Conservation (phyloP, 2,888 invertebrate species). For the Eudemis profundana region DNA sequence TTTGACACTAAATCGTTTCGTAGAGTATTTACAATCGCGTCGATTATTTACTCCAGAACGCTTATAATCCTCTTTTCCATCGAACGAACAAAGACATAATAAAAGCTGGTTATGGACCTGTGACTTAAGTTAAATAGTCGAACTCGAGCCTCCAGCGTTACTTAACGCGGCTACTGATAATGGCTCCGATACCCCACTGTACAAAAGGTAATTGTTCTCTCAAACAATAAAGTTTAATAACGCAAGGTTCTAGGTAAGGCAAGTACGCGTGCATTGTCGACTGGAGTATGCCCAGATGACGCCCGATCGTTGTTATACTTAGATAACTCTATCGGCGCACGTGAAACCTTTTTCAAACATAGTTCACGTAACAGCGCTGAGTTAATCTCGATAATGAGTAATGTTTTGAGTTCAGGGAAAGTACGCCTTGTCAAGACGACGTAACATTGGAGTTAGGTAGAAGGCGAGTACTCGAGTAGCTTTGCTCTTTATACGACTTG, state of each 20-base stretch:
- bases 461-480: no score
- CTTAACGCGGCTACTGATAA: slow-evolving; percentile 77
- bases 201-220: slow-evolving; percentile 85
- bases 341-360: slow-evolving; percentile 44
- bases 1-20: no score
- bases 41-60: no score
- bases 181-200: slow-evolving; percentile 72
- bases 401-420: slow-evolving; percentile 28
- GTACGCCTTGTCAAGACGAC: no score
- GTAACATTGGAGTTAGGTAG: no score
- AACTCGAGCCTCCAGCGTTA: slow-evolving; percentile 74
- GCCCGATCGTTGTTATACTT: slow-evolving; percentile 52
- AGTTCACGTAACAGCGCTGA: slow-evolving; percentile 37
- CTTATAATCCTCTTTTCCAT: slow-evolving; percentile 41
- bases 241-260: slow-evolving; percentile 79
- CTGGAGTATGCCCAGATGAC: slow-evolving; percentile 58
- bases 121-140: slow-evolving; percentile 66
- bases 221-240: slow-evolving; percentile 81
- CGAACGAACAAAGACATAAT: slow-evolving; percentile 70
- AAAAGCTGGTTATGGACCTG: slow-evolving; percentile 61
- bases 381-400: slow-evolving; percentile 39
- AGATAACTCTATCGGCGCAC: slow-evolving; percentile 44
- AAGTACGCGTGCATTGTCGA: slow-evolving; percentile 63
- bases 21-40: no score
- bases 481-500: no score